Evolutionary conservation across 1,140 invertebrate genomes (phyloP), one percentile per base, ranked within the genome.

Genomic region (Bombus waltoni): DNA sequence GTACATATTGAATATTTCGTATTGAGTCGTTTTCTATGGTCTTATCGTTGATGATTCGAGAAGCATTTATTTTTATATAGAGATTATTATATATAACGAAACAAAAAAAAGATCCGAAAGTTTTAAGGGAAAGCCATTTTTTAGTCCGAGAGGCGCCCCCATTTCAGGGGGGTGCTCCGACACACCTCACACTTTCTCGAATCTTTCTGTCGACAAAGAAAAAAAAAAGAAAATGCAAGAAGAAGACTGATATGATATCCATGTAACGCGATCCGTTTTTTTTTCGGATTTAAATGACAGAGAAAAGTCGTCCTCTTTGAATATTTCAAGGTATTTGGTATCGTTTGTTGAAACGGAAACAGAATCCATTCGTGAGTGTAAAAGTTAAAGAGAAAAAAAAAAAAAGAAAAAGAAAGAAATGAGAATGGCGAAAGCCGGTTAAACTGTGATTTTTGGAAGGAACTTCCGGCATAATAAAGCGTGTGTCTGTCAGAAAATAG

Each of bases 51-150:
- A 92, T 32, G 68, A 88, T 78, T 93, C 89, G 91, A 92, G 89
- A 91, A 92, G 87, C 87, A 91, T 92, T 93, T 93, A 93, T 93
- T 93, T 93, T 93, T 93, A 88, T 93, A 90, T 87, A 90, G 87
- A 88, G 79, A 87, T 88, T 88, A 88, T 87, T 81, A 81, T 72
- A 62, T 44, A 75, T 42, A 85, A 3, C 40, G 38, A 74, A n/a
- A 13, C 10, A 62, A 40, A 47, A 68, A 32, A 82, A 65, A 86
- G 73, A 75, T 73, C 81, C 77, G 87, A 87, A 85, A 71, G 81
- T 72, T 68, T 3, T 18, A 74, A 57, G 71, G 13, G 11, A 81
- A 68, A 15, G 59, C 80, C n/a, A 15, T 72, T 87, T 66, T 89
- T 66, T 66, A 74, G 35, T 66, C 89, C 77, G 74, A 18, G 75